phyloP scores from a whole-genome alignment of 2,797 vertebrate species.

The Crocidura indochinensis region DNA sequence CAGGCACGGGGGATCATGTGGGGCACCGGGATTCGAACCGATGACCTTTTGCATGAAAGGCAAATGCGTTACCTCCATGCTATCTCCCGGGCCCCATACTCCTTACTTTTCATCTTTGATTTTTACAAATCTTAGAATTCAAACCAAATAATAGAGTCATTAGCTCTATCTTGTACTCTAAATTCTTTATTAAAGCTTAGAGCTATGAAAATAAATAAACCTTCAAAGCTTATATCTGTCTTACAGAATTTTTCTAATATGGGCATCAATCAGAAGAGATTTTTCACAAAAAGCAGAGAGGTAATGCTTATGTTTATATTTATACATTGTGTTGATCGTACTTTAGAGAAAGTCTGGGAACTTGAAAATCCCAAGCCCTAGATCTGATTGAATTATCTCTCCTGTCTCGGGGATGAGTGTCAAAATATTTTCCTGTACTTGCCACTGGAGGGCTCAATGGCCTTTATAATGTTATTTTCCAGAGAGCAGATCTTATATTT shows the following conservation, averaged over 20 bases:
- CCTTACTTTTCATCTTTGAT: slow-evolving; percentile 53
- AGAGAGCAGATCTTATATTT: slow-evolving; percentile 19
- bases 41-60: too few relatives aligned
- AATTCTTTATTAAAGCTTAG: slow-evolving; percentile 46
- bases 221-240: slow-evolving; percentile 4
- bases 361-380: background rate
- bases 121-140: slow-evolving; percentile 24
- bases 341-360: background rate
- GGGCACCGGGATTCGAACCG: too few relatives aligned
- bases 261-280: background rate
- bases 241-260: background rate
- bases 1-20: too few relatives aligned
- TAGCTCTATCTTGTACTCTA: slow-evolving; percentile 2
- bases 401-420: background rate
- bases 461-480: slow-evolving; percentile 55
- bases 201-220: slow-evolving; percentile 49
- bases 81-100: too few relatives aligned
- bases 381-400: background rate
- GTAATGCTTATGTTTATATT: background rate
- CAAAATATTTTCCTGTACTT: slow-evolving; percentile 75
- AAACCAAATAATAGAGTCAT: background rate
- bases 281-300: slow-evolving; percentile 32
- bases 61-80: too few relatives aligned
- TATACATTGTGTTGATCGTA: background rate
- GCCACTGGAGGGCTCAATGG: slow-evolving; percentile 70